These are phyloP conservation scores for Scaptomyza montana DNA, from an alignment of 1,140 invertebrate genomes.

Conservation along the genomic window DNA sequence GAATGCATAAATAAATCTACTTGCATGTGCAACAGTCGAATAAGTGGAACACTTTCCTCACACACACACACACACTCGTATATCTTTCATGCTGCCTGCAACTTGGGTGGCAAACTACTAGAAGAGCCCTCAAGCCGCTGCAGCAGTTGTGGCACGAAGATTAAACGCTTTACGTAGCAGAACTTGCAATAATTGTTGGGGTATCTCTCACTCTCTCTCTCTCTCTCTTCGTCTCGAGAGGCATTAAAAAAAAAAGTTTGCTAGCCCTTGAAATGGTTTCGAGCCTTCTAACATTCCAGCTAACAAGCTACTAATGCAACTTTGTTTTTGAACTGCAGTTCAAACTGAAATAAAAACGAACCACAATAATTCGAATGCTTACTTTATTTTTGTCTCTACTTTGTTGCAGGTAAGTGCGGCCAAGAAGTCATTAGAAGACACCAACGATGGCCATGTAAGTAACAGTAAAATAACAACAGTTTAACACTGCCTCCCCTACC, in stretches of 20 bases:
- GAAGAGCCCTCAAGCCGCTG: too few relatives aligned
- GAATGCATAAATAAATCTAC: neutral
- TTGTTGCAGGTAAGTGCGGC: conserved; percentile 66
- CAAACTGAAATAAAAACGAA: conserved; percentile 19
- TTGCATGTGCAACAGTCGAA: neutral
- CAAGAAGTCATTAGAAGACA: conserved; percentile 49
- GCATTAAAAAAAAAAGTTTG: conserved; percentile 19
- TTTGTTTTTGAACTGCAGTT: conserved; percentile 35
- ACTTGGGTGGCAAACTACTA: conserved; percentile 2
- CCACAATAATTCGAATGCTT: conserved; percentile 47
- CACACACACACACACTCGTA: neutral
- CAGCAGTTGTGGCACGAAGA: neutral
- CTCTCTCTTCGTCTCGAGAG: neutral
- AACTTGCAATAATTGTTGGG: conserved; percentile 43
- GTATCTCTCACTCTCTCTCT: too few relatives aligned
- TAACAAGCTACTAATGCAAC: conserved; percentile 7
- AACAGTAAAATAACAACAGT: conserved; percentile 40
- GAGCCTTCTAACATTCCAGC: conserved; percentile 2
- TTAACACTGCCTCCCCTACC: neutral
- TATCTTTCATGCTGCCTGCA: neutral
- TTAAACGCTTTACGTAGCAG: conserved; percentile 28
- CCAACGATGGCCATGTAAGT: conserved; percentile 62
- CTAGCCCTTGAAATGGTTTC: neutral
- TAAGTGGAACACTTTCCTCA: conserved; percentile 15
- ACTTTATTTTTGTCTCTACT: conserved; percentile 19